Evolutionary conservation across 2,888 invertebrate genomes (phyloP).

Genomic region (Agrotis clavis): DNA sequence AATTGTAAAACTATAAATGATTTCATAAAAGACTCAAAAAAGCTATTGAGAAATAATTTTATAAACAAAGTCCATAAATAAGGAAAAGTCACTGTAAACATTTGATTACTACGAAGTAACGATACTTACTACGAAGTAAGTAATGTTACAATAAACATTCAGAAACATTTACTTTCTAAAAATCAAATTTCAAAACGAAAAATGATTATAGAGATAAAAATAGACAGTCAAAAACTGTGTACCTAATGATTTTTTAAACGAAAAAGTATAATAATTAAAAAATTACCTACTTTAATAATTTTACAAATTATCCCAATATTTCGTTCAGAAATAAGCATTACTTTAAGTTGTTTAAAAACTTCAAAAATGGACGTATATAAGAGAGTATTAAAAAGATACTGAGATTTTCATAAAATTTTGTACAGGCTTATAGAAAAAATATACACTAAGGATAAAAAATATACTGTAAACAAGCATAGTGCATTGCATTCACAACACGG

Average conservation of each 20-base stretch:
- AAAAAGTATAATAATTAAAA: not conserved
- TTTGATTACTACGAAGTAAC: no score
- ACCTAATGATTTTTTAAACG: slow-evolving; percentile 4
- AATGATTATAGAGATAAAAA: not conserved
- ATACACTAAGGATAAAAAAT: slow-evolving; percentile 44
- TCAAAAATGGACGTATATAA: not conserved
- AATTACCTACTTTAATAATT: slow-evolving; percentile 1
- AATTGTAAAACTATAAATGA: slow-evolving; percentile 1
- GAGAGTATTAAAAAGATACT: slow-evolving; percentile 11
- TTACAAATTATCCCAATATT: slow-evolving; percentile 2
- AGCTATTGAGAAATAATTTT: slow-evolving; percentile 1
- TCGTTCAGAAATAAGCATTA: not conserved
- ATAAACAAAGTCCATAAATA: slow-evolving; percentile 1
- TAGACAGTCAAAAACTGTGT: slow-evolving; percentile 3
- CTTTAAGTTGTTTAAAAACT: not conserved
- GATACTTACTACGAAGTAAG: no score
- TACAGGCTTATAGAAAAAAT: slow-evolving; percentile 43
- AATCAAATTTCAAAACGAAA: not conserved
- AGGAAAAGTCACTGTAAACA: not conserved
- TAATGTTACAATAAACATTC: no score
- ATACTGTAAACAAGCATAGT: slow-evolving; percentile 47
- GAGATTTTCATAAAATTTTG: slow-evolving; percentile 24
- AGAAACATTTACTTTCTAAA: no score
- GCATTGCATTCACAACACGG: slow-evolving; percentile 42
- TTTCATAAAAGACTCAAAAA: slow-evolving; percentile 10